phyloP scores from a whole-genome alignment of 1,140 invertebrate genomes.

The Eriosoma lanigerum region DNA sequence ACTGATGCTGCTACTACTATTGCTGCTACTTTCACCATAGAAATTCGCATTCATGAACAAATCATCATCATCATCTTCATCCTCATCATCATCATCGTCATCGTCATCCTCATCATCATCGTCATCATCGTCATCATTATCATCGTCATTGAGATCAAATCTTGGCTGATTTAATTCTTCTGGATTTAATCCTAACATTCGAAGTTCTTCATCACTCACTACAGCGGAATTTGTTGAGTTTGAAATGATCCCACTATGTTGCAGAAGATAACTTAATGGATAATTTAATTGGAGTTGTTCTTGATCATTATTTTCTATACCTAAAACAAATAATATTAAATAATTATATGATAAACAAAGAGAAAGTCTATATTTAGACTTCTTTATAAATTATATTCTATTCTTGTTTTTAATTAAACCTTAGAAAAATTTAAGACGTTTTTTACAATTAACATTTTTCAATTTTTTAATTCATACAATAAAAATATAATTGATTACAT shows the following conservation, averaged over 20 bases:
- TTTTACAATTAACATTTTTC: background rate
- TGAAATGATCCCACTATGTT: too few species aligned
- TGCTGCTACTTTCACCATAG: too few species aligned
- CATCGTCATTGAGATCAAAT: background rate
- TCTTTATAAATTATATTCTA: conserved; percentile 10
- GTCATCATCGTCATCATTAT: background rate
- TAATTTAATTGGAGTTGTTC: background rate
- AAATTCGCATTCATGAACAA: too few species aligned
- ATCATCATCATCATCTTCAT: background rate
- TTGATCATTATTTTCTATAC: background rate
- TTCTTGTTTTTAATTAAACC: background rate
- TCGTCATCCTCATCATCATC: background rate
- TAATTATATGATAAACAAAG: background rate
- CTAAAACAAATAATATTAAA: conserved; percentile 27
- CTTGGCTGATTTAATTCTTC: background rate
- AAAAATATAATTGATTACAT: too few species aligned
- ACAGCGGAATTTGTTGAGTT: background rate
- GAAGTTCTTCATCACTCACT: conserved; percentile 4
- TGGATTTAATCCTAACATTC: conserved; percentile 24
- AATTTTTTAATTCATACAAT: too few species aligned
- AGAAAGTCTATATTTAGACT: conserved; percentile 7
- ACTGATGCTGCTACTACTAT: too few species aligned
- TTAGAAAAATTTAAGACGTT: background rate
- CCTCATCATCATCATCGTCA: background rate
- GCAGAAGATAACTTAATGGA: too few species aligned